Conservation (phyloP, 2,113 vertebrate genomes). For the Carollia perspicillata region DNA sequence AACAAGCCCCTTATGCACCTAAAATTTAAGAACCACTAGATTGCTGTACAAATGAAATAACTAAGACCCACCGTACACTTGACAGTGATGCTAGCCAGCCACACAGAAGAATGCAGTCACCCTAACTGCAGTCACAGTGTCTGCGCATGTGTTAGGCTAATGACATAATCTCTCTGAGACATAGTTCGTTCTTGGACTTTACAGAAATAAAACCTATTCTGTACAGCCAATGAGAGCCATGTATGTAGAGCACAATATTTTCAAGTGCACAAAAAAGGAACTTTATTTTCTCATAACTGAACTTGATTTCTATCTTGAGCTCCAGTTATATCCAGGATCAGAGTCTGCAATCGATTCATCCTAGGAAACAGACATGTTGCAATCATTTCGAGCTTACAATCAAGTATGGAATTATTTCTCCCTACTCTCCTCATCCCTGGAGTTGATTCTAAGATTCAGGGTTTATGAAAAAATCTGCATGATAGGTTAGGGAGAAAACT, state of each 20-base stretch:
- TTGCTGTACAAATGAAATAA: not conserved
- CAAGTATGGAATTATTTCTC: not conserved
- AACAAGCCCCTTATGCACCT: not conserved
- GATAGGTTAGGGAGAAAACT: not conserved
- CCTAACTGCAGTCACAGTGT: not conserved
- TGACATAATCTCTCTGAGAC: not conserved
- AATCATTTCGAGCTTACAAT: not conserved
- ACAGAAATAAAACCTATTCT: not conserved
- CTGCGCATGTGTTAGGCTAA: not conserved
- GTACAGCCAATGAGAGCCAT: not conserved
- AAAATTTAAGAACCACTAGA: not conserved
- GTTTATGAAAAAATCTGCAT: not conserved
- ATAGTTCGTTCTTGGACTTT: not conserved
- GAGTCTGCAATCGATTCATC: not conserved
- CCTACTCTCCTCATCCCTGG: not conserved
- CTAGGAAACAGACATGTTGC: not conserved
- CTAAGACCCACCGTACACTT: not conserved
- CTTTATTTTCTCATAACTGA: conserved; percentile 12
- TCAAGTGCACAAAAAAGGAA: not conserved
- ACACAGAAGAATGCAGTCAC: too few relatives aligned
- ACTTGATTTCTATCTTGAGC: not conserved
- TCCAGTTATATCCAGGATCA: not conserved
- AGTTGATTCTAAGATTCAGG: not conserved
- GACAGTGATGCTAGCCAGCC: too few relatives aligned
- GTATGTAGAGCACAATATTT: not conserved